A percentile compares a stretch with the other conserved stretches of the same genome.
Conservation (phyloP, 2,113 vertebrate genomes). For the Lampris megalopsis region DNA sequence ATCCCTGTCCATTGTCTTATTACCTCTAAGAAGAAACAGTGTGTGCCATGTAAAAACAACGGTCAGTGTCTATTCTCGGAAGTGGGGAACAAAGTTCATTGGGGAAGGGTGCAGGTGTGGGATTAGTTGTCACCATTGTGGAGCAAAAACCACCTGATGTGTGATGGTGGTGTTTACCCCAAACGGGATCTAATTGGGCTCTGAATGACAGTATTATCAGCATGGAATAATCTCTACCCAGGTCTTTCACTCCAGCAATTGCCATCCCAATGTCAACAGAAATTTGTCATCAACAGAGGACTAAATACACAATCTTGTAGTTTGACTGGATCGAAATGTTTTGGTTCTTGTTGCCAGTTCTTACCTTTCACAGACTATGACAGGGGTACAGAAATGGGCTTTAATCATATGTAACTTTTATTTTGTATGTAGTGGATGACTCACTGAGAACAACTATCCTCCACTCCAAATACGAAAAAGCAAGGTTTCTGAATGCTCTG, state of each 20-base stretch:
- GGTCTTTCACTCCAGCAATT: slow-evolving; percentile 30
- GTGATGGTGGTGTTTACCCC: slow-evolving; percentile 28
- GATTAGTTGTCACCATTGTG: slow-evolving; percentile 31
- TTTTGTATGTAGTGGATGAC: not conserved
- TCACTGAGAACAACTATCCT: not conserved
- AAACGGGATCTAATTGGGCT: not conserved
- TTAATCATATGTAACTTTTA: not conserved
- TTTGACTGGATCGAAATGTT: slow-evolving; percentile 12
- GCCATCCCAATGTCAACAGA: slow-evolving; percentile 5
- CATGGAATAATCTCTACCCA: slow-evolving; percentile 14
- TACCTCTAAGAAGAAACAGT: slow-evolving; percentile 54
- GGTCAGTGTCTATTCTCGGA: slow-evolving; percentile 60
- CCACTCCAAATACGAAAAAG: not conserved
- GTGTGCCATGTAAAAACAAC: slow-evolving; percentile 49
- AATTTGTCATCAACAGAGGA: slow-evolving; percentile 24
- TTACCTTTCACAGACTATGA: not conserved
- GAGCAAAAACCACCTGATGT: slow-evolving; percentile 24
- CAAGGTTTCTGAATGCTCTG: not conserved
- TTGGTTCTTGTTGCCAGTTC: not conserved
- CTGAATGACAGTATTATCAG: slow-evolving; percentile 26
- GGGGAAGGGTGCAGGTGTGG: slow-evolving; percentile 14
- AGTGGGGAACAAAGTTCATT: slow-evolving; percentile 18
- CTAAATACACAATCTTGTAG: slow-evolving; percentile 20
- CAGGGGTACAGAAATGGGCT: too few species aligned
- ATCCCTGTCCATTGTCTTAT: slow-evolving; percentile 67